Conservation (phyloP, 2,888 invertebrate species). For the Scaptomyza parva region DNA sequence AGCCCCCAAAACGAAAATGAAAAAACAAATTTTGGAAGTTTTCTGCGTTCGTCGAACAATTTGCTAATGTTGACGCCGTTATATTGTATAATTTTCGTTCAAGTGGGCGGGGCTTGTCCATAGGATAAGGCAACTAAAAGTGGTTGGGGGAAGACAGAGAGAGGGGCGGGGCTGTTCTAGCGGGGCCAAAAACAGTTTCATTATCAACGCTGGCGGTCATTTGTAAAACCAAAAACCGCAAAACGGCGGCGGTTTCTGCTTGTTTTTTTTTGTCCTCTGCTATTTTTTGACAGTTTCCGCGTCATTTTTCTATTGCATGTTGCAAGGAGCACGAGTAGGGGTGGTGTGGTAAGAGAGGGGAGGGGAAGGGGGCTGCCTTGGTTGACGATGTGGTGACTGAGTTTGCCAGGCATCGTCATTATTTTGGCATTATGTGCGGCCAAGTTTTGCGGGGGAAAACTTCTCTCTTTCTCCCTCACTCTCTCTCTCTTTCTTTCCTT, state of each 20-base stretch:
- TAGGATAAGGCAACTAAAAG: not conserved
- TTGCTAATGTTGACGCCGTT: slow-evolving; percentile 80
- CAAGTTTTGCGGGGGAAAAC: slow-evolving; percentile 19
- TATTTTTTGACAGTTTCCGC: slow-evolving; percentile 70
- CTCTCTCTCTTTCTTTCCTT: slow-evolving; percentile 10
- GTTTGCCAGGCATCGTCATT: slow-evolving; percentile 63
- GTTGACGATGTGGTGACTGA: slow-evolving; percentile 16
- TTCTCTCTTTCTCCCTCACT: too few species aligned
- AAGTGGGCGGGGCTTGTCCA: slow-evolving; percentile 37
- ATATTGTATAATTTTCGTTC: slow-evolving; percentile 70
- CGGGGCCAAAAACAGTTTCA: slow-evolving; percentile 38
- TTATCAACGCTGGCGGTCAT: slow-evolving; percentile 67
- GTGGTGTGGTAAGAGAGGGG: not conserved
- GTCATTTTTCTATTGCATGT: slow-evolving; percentile 72
- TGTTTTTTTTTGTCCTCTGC: slow-evolving; percentile 13
- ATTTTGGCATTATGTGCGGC: slow-evolving; percentile 74
- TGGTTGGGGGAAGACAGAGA: not conserved
- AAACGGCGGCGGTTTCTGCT: slow-evolving; percentile 59
- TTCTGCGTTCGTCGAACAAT: slow-evolving; percentile 53
- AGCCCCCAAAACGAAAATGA: not conserved
- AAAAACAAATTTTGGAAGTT: slow-evolving; percentile 23
- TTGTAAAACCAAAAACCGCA: slow-evolving; percentile 73
- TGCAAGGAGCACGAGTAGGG: too few species aligned
- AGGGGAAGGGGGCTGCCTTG: not conserved
- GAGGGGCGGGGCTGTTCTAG: not conserved